These are phyloP conservation scores for Myopa tessellatipennis DNA, from an alignment of 2,888 invertebrate species.

Conservation along the genomic window DNA sequence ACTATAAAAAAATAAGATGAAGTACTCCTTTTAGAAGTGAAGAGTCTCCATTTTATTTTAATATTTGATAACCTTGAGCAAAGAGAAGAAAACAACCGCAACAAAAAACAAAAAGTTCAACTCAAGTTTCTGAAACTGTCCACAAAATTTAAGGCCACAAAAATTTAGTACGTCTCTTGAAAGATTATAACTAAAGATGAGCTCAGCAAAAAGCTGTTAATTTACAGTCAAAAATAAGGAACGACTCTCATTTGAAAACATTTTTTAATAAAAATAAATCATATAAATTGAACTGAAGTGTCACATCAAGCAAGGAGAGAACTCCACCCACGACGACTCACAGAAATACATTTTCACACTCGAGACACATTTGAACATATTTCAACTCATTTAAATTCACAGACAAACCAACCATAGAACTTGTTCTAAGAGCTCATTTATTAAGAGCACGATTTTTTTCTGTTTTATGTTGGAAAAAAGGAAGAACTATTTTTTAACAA, in stretches of 20 bases:
- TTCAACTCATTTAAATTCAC: too few relatives aligned
- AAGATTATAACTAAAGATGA: background rate
- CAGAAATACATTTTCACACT: too few relatives aligned
- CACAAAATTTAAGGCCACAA: background rate
- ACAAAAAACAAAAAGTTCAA: background rate
- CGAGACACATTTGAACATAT: too few relatives aligned
- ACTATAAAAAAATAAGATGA: background rate
- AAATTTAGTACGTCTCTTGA: background rate
- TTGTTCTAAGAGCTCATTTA: too few relatives aligned
- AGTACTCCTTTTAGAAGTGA: background rate
- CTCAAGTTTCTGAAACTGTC: too few relatives aligned
- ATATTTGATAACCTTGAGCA: too few relatives aligned
- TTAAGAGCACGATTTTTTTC: too few relatives aligned
- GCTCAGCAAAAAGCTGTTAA: background rate
- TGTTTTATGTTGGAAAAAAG: too few relatives aligned
- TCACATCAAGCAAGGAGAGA: background rate
- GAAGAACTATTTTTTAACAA: too few relatives aligned
- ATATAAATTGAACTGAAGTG: background rate
- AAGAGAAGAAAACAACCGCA: too few relatives aligned
- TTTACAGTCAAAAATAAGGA: background rate
- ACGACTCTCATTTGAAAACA: background rate
- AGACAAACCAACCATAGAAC: too few relatives aligned
- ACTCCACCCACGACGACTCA: too few relatives aligned
- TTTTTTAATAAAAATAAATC: slow-evolving; percentile 4
- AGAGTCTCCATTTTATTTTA: background rate